Conservation (phyloP, 1,140 invertebrate genomes). For the Neodiprion pinetum region DNA sequence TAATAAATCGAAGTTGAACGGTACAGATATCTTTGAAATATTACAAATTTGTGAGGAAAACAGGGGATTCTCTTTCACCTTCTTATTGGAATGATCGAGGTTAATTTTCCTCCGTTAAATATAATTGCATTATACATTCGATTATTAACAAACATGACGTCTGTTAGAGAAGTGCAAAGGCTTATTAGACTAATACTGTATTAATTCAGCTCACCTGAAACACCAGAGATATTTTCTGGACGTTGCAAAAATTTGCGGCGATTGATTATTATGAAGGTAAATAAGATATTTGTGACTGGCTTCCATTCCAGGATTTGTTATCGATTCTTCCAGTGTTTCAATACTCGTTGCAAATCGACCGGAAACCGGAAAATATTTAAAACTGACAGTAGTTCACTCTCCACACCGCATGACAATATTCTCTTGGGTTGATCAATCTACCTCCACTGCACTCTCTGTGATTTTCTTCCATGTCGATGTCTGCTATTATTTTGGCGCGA, state of each 20-base stretch:
- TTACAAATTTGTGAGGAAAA: too few species aligned
- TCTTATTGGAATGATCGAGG: background rate
- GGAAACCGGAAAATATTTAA: background rate
- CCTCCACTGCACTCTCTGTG: too few species aligned
- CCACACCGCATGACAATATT: too few species aligned
- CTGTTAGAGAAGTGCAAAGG: constrained; percentile 17
- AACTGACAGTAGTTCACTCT: too few species aligned
- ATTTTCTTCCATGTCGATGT: too few species aligned
- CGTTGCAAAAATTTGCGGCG: constrained; percentile 38
- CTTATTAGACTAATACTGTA: background rate
- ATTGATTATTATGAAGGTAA: constrained; percentile 47
- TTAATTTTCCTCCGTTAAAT: background rate
- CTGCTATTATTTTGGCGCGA: too few species aligned
- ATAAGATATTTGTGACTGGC: constrained; percentile 50
- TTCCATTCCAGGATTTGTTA: constrained; percentile 42
- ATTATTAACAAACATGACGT: background rate
- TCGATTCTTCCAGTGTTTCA: constrained; percentile 42
- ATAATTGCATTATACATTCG: background rate
- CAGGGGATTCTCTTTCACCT: too few species aligned
- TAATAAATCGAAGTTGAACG: background rate
- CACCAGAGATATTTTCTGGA: constrained; percentile 42
- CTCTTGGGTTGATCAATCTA: too few species aligned
- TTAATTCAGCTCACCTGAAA: constrained; percentile 36
- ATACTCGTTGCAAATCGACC: constrained; percentile 22
- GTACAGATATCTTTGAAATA: too few species aligned